Percentiles rank a stretch among this genome's conserved stretches.
phyloP scores from a whole-genome alignment of 2,888 invertebrate genomes.

The Actias luna region DNA sequence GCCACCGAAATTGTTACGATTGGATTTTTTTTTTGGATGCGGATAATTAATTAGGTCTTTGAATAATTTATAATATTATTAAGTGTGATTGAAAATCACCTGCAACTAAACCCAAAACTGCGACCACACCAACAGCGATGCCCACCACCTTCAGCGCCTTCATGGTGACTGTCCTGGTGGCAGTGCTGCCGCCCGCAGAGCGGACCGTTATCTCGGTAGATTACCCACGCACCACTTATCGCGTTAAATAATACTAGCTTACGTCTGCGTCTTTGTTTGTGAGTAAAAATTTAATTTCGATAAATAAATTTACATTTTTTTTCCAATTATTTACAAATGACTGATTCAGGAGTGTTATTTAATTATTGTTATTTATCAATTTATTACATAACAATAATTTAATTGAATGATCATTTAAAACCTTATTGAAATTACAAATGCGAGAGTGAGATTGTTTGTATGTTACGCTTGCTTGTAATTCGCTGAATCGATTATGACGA shows the following conservation, averaged over 20 bases:
- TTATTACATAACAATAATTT: no score
- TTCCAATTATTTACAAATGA: not conserved
- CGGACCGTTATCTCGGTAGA: conserved; percentile 4
- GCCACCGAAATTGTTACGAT: no score
- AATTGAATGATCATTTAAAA: no score
- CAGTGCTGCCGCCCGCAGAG: conserved; percentile 1
- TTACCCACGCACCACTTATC: conserved; percentile 3
- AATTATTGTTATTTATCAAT: no score
- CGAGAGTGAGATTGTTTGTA: no score
- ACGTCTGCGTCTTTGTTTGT: not conserved
- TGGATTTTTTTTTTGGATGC: no score
- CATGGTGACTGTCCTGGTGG: conserved; percentile 36
- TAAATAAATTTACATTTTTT: not conserved
- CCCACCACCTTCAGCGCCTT: conserved; percentile 38
- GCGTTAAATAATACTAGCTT: not conserved
- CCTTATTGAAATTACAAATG: no score
- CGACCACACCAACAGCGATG: conserved; percentile 43
- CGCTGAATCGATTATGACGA: no score
- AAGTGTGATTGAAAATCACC: conserved; percentile 36
- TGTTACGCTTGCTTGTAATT: no score
- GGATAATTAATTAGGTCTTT: no score
- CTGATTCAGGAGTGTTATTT: no score
- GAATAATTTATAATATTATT: not conserved
- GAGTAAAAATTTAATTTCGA: not conserved
- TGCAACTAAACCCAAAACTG: conserved; percentile 48